Percentiles rank a stretch among this genome's conserved stretches.
Conservation (phyloP, 2,113 vertebrate genomes). For the Nanorana parkeri region DNA sequence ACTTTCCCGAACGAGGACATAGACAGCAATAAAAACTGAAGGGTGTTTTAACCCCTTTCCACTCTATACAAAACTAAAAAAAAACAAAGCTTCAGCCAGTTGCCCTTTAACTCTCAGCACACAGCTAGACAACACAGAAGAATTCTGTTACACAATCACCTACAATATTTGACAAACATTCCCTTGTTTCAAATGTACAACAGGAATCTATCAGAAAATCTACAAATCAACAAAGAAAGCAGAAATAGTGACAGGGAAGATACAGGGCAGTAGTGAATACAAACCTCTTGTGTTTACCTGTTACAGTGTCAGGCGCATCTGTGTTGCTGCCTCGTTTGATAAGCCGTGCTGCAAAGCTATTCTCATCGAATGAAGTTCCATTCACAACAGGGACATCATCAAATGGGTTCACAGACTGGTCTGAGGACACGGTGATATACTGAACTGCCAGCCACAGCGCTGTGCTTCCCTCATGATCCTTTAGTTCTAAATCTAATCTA, state of each 20-base stretch:
- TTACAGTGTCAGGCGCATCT: slow-evolving; percentile 82
- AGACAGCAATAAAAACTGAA: too few species aligned
- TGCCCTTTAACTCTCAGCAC: too few species aligned
- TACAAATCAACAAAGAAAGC: not conserved
- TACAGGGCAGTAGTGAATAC: slow-evolving; percentile 51
- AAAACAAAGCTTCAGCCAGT: too few species aligned
- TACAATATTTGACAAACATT: too few species aligned
- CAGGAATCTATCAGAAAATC: too few species aligned
- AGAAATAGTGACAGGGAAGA: not conserved
- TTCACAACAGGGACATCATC: slow-evolving; percentile 88
- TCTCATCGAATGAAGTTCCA: slow-evolving; percentile 94
- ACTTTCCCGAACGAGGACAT: too few species aligned
- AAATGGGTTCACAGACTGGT: slow-evolving; percentile 92
- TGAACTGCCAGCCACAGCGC: slow-evolving; percentile 96
- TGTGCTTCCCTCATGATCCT: slow-evolving; percentile 94
- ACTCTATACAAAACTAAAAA: too few species aligned
- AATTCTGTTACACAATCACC: too few species aligned
- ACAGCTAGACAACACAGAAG: too few species aligned
- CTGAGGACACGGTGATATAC: slow-evolving; percentile 90
- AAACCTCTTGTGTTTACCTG: slow-evolving; percentile 78
- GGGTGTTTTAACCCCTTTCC: too few species aligned
- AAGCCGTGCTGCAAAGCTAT: slow-evolving; percentile 91
- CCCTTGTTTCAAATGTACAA: too few species aligned
- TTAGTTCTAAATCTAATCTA: slow-evolving; percentile 93
- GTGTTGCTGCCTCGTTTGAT: slow-evolving; percentile 94